Percentiles rank a stretch among this genome's conserved stretches.
phyloP scores from a whole-genome alignment of 2,888 invertebrate genomes.

The Platycheirus albimanus region DNA sequence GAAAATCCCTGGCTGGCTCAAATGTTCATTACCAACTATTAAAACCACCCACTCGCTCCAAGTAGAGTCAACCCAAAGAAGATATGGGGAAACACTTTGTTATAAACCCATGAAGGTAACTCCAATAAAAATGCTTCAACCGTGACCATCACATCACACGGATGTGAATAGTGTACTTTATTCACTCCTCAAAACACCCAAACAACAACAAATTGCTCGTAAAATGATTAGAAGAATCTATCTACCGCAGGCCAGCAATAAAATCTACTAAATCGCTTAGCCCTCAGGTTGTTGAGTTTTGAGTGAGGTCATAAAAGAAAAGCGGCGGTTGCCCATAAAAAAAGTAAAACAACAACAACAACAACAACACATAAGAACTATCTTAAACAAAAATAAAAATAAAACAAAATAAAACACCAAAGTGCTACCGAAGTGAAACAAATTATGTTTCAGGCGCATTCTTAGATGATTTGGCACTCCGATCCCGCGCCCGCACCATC shows the following conservation, averaged over 20 bases:
- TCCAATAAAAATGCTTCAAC: slow-evolving; percentile 57
- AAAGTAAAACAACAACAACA: slow-evolving; percentile 41
- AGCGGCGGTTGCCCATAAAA: slow-evolving; percentile 74
- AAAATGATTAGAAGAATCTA: slow-evolving; percentile 73
- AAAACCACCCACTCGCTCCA: slow-evolving; percentile 23
- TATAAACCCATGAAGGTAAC: slow-evolving; percentile 41
- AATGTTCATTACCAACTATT: neutral
- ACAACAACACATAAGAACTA: slow-evolving; percentile 68
- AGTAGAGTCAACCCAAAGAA: slow-evolving; percentile 5
- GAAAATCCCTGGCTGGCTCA: too few species aligned
- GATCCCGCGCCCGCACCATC: too few species aligned
- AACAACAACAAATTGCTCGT: slow-evolving; percentile 58
- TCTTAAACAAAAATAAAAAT: slow-evolving; percentile 26
- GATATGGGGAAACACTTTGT: neutral
- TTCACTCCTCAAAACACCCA: slow-evolving; percentile 53
- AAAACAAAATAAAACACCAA: slow-evolving; percentile 43
- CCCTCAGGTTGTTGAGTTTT: slow-evolving; percentile 60
- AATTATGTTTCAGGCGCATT: slow-evolving; percentile 42
- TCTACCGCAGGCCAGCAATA: slow-evolving; percentile 72
- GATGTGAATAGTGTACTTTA: neutral
- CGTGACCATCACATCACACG: slow-evolving; percentile 48
- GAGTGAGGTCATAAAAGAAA: slow-evolving; percentile 73
- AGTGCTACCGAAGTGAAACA: slow-evolving; percentile 70
- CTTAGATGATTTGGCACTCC: slow-evolving; percentile 16
- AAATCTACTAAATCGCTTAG: slow-evolving; percentile 72